phyloP scores from a whole-genome alignment of 2,113 vertebrate species.

The Paratilapia polleni region DNA sequence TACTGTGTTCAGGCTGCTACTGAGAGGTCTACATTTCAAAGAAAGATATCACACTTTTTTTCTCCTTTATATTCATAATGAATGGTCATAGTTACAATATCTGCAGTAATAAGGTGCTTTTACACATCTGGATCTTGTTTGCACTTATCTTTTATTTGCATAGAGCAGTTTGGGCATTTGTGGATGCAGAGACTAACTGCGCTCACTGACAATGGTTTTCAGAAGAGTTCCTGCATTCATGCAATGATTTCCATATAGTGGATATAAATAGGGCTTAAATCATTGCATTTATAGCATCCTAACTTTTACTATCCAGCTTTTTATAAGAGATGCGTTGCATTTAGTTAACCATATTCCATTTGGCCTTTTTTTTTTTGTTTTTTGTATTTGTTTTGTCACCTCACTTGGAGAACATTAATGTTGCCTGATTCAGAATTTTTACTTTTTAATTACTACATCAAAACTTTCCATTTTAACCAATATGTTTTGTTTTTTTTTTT shows the following conservation, averaged over 20 bases:
- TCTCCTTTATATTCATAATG: not conserved
- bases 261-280: not conserved
- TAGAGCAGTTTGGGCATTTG: not conserved
- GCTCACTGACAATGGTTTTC: not conserved
- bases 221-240: not conserved
- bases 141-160: too few relatives aligned
- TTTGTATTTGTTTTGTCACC: too few relatives aligned
- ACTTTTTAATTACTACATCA: not conserved
- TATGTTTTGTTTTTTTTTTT: not conserved
- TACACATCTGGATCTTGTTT: too few relatives aligned
- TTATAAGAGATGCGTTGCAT: not conserved
- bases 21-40: not conserved
- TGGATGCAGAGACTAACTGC: not conserved
- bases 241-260: not conserved
- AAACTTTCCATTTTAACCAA: not conserved
- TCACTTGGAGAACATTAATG: not conserved
- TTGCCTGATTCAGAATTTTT: not conserved
- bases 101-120: too few relatives aligned
- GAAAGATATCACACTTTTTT: not conserved
- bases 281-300: not conserved
- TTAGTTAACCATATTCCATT: not conserved
- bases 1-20: not conserved
- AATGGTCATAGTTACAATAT: too few relatives aligned
- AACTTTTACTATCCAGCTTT: not conserved
- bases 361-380: too few relatives aligned